Conservation (phyloP, 2,797 vertebrate genomes). For the Adrianichthys oophorus region DNA sequence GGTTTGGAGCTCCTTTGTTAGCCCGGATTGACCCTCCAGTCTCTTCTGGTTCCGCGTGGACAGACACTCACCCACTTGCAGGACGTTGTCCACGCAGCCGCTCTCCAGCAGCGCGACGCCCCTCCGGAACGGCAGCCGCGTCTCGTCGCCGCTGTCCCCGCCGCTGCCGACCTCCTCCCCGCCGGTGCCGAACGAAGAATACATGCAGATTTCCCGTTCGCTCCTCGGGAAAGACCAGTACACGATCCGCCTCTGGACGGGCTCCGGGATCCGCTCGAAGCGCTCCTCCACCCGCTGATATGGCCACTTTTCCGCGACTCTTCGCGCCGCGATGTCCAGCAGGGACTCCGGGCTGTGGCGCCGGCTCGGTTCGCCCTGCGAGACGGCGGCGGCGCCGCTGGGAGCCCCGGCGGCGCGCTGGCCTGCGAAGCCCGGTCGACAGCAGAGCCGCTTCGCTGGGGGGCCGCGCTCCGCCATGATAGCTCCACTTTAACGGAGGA, state of each 20-base stretch:
- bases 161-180: constrained; percentile 79
- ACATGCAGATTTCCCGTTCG: constrained; percentile 96
- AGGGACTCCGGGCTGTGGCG: constrained; percentile 89
- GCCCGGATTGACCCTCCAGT: too few relatives aligned
- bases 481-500: constrained; percentile 91
- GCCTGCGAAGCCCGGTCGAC: constrained; percentile 88
- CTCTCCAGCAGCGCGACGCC: constrained; percentile 91
- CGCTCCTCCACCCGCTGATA: constrained; percentile 94
- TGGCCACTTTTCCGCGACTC: constrained; percentile 96
- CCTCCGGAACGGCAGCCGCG: constrained; percentile 89
- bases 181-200: constrained; percentile 91
- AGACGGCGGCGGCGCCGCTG: constrained; percentile 70
- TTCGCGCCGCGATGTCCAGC: constrained; percentile 91
- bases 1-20: too few relatives aligned
- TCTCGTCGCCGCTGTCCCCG: constrained; percentile 85
- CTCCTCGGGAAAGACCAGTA: constrained; percentile 97
- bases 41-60: constrained; percentile 4
- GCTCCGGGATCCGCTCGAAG: constrained; percentile 95
- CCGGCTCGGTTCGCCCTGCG: constrained; percentile 81
- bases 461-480: constrained; percentile 98
- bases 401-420: constrained; percentile 80
- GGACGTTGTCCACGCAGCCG: constrained; percentile 93
- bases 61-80: constrained; percentile 93
- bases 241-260: constrained; percentile 93
- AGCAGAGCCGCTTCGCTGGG: constrained; percentile 94